Conservation (phyloP, 2,797 vertebrate genomes). For the Siniperca scherzeri region DNA sequence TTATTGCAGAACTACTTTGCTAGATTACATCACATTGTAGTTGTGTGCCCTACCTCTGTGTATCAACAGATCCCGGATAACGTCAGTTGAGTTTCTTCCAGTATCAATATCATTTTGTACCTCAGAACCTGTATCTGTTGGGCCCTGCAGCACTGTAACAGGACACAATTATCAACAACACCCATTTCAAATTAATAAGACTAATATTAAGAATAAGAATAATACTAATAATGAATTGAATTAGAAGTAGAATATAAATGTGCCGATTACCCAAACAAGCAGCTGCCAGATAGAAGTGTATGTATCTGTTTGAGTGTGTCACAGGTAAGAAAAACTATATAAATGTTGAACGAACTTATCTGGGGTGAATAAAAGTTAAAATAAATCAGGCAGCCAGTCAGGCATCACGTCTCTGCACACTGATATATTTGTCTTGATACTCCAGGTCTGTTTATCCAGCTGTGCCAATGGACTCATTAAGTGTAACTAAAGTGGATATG, state of each 20-base stretch:
- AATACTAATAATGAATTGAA: neutral
- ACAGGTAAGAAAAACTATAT: neutral
- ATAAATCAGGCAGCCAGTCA: slow-evolving; percentile 24
- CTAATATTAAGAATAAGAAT: too few species aligned
- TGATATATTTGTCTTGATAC: slow-evolving; percentile 29
- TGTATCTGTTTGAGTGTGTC: neutral
- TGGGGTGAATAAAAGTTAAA: neutral
- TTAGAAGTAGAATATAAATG: neutral
- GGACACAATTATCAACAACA: neutral
- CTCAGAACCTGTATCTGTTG: neutral
- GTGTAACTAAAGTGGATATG: slow-evolving; percentile 28
- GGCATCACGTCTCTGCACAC: neutral
- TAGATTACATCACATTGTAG: neutral
- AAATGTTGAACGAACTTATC: neutral
- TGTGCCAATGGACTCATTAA: slow-evolving; percentile 50
- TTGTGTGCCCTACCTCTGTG: neutral
- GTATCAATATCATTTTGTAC: neutral
- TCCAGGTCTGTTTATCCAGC: slow-evolving; percentile 61
- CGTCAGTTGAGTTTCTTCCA: neutral
- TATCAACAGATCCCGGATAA: neutral
- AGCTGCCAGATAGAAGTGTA: neutral
- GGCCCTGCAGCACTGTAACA: neutral
- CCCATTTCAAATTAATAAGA: neutral
- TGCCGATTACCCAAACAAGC: neutral
- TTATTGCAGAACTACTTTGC: neutral